These are phyloP conservation scores for Zygaena filipendulae DNA, from an alignment of 2,888 invertebrate genomes.

Conservation along the genomic window DNA sequence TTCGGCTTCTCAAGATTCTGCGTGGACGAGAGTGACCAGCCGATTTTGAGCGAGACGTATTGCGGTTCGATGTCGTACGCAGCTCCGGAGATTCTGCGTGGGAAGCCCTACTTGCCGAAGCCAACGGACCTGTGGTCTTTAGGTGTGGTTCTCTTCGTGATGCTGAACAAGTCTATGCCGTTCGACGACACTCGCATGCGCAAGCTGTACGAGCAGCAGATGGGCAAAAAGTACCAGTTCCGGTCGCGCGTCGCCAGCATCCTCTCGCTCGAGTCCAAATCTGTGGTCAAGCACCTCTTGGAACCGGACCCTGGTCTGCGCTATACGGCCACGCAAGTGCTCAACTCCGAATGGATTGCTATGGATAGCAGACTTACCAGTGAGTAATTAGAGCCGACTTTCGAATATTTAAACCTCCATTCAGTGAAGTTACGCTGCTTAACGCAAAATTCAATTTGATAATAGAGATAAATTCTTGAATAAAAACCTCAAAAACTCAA, in stretches of 20 bases:
- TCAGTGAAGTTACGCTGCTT: too few species aligned
- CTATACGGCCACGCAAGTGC: slow-evolving; percentile 64
- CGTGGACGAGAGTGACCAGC: slow-evolving; percentile 38
- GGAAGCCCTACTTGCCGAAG: slow-evolving; percentile 77
- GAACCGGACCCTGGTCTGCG: slow-evolving; percentile 75
- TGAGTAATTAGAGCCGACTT: slow-evolving; percentile 24
- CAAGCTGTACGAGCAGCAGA: slow-evolving; percentile 72
- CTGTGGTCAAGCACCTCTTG: slow-evolving; percentile 70
- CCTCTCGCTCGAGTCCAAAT: slow-evolving; percentile 71
- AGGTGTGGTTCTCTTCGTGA: slow-evolving; percentile 83
- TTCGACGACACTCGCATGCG: slow-evolving; percentile 83
- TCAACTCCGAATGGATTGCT: slow-evolving; percentile 73
- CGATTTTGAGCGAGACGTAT: slow-evolving; percentile 78
- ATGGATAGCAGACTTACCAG: slow-evolving; percentile 73
- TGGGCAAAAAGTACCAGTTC: slow-evolving; percentile 72
- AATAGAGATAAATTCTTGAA: too few species aligned
- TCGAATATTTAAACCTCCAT: too few species aligned
- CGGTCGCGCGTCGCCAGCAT: slow-evolving; percentile 69
- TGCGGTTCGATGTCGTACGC: slow-evolving; percentile 91
- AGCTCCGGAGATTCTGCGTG: slow-evolving; percentile 85
- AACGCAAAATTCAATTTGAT: too few species aligned
- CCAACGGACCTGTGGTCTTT: slow-evolving; percentile 84
- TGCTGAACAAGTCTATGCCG: slow-evolving; percentile 86
- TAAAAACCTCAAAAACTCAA: too few species aligned
- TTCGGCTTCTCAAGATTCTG: slow-evolving; percentile 79